Evolutionary conservation across 1,140 invertebrate genomes (phyloP), one percentile per base, ranked within the genome.

Genomic region (Bilobella aurantiaca): DNA sequence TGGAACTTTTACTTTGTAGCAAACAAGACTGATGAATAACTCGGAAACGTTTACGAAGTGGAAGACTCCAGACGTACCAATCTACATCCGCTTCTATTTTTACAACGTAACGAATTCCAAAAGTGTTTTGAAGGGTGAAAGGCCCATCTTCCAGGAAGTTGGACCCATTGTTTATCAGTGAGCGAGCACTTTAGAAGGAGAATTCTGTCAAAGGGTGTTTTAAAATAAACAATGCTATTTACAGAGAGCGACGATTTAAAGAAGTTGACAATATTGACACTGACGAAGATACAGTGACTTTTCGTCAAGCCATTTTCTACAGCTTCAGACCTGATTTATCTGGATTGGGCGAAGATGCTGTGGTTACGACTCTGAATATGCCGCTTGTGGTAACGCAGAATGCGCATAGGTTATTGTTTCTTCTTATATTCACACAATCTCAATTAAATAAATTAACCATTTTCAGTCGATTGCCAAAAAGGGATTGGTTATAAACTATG

Each of bases 61-160:
- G 69, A 21, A 31, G 14, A 42, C 62, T 21, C 62, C 65, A n/a
- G 78, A 79, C 0, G 68, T 81, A 3, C 79, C 81, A 2, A 77
- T 81, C 37, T 81, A 79, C 67, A 76, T 81, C 61, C 77, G 78
- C 62, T 76, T 82, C 47, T 82, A 77, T 67, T 74, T 82, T 42
- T 82, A 79, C 71, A 78, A 82, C 71, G 74, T 83, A 1, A 74
- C 76, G 5, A 83, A 83, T 73, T 68, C 76, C 0, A 66, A 76
- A 0, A 78, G 79, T 34, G 74, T 82, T 1, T 23, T 21, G 14
- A 3, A 1, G 21, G 66, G 66, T 5, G 1, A 2, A 16, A 18
- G 18, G 28, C 69, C 63, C 18, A 56, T 23, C 2, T 32, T 67
- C 2, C 3, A 56, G 21, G 58, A 70, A 62, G n/a, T 42, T 25